Base-by-base conservation (phyloP, 2,888 invertebrate species). In the Drosophila villosipedis region DNA sequence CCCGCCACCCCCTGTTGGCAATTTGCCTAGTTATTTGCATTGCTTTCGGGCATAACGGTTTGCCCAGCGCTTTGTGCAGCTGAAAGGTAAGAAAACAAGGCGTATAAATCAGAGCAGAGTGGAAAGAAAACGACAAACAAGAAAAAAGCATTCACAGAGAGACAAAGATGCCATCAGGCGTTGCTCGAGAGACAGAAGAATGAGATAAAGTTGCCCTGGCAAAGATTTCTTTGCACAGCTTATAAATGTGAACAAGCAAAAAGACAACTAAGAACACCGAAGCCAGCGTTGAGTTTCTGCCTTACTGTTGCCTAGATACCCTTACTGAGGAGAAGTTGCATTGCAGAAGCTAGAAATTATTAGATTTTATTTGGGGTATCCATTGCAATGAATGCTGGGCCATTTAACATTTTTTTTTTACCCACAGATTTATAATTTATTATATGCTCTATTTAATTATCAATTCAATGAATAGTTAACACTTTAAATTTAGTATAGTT, bases 81-180 rank as follows among this genome's bases (percentile, higher is more conserved):
- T 82, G 84, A 89, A 84, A 83, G 82, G 88, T 78, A 87, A 64
- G 64, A 82, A 82, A 83, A 78, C 75, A 84, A 76, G 39, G 62
- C 61, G 70, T 70, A 87, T 88, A 87, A 89, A 89, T 84, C 80
- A 74, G 68, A 33, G 76, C 76, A 14, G 19, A 54, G 12, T 33
- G 50, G 19, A 14, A 52, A n/a, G 30, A 12, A 39, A 61, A 41
- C n/a, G 14, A 5, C 12, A 57, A 16, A 41, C 4, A 41, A 39
- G 41, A 9, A n/a, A 43, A 58, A 43, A 28, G 9, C 57, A 57
- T 67, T 57, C 68, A 16, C 49, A 50, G 68, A 57, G 33, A 63
- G 55, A 68, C 68, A 57, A 31, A 58, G 68, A 68, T 57, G 57
- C 49, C 57, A 41, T 67, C 67, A 67, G 57, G 49, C 55, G 50